These are phyloP conservation scores for Anarrhichthys ocellatus DNA, from an alignment of 2,113 vertebrate species.

Conservation along the genomic window DNA sequence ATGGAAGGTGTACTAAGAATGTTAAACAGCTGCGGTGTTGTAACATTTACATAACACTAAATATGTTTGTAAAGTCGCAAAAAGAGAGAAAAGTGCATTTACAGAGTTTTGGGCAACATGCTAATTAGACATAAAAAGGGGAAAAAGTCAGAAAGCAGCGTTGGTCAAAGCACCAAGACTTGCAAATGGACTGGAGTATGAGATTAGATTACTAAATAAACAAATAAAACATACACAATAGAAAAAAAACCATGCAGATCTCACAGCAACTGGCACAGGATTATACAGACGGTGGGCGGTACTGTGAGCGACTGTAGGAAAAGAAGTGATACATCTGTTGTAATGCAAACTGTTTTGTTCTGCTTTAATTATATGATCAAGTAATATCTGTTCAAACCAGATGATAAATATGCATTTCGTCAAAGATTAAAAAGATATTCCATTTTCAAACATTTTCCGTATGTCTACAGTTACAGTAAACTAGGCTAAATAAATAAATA, in stretches of 20 bases:
- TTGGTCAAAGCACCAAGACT: not conserved
- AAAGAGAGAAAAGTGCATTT: constrained; percentile 12
- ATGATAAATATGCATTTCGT: constrained; percentile 42
- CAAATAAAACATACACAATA: constrained; percentile 30
- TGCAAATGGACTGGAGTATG: not conserved
- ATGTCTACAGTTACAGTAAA: constrained; percentile 57
- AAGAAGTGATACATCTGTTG: constrained; percentile 41
- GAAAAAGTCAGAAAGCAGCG: not conserved
- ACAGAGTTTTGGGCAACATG: constrained; percentile 21
- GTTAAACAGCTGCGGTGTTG: constrained; percentile 43
- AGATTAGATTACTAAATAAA: constrained; percentile 10
- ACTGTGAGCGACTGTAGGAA: constrained; percentile 38
- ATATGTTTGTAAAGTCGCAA: constrained; percentile 44
- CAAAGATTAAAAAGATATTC: constrained; percentile 40
- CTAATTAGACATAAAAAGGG: not conserved
- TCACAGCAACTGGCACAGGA: constrained; percentile 47
- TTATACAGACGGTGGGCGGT: constrained; percentile 49
- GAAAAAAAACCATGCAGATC: constrained; percentile 56
- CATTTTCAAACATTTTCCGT: constrained; percentile 13
- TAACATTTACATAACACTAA: constrained; percentile 50
- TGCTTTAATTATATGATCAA: constrained; percentile 56
- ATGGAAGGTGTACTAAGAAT: constrained; percentile 25
- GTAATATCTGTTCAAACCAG: constrained; percentile 51
- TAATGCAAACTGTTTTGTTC: constrained; percentile 42
- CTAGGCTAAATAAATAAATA: constrained; percentile 57